Base-by-base conservation (phyloP, 2,888 invertebrate species). In the Dryocosmus kuriphilus region DNA sequence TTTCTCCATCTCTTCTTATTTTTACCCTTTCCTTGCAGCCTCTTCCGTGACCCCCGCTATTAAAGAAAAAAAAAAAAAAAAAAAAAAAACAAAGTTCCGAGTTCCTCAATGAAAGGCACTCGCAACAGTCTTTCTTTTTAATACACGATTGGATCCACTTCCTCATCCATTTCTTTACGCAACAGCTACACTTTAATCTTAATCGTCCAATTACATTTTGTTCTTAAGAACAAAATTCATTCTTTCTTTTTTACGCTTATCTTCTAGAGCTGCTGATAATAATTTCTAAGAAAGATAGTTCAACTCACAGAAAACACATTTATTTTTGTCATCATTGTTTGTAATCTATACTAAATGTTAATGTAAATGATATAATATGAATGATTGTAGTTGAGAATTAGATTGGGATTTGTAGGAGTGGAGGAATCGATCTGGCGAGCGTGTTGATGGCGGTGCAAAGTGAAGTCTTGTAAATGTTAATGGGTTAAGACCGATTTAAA, bases 401-500 rank as follows among this genome's bases (percentile, higher is more conserved):
- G 41, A 67, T 41, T 24, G 22, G 16, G 27, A 67, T 41, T 67
- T 22, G 30, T 27, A 65, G n/a, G 65, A 65, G 46, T 46, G 41
- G n/a, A 63, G 63, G 22, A 63, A 35, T 63, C 5, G 63, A 35
- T 63, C n/a, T 19, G 61, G 19, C 32, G 27, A 63, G 35, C 63
- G 63, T 63, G 63, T 63, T 63, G 63, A 63, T 63, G 22, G 63
- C 61, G 30, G 61, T 32, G 27, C 22, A 63, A 63, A 63, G n/a
- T 63, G 63, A 63, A 63, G 63, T 63, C 63, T 35, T 63, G 35
- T 63, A 63, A 63, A 63, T 63, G 63, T 62, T 63, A 63, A 63
- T 35, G 32, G 35, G 63, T 63, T 63, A 35, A 63, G 63, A 63
- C n/a, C 63, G 63, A 63, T 63, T 63, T 63, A 32, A 63, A 63